phyloP scores from a whole-genome alignment of 2,797 vertebrate species.

The Anguilla obscura region DNA sequence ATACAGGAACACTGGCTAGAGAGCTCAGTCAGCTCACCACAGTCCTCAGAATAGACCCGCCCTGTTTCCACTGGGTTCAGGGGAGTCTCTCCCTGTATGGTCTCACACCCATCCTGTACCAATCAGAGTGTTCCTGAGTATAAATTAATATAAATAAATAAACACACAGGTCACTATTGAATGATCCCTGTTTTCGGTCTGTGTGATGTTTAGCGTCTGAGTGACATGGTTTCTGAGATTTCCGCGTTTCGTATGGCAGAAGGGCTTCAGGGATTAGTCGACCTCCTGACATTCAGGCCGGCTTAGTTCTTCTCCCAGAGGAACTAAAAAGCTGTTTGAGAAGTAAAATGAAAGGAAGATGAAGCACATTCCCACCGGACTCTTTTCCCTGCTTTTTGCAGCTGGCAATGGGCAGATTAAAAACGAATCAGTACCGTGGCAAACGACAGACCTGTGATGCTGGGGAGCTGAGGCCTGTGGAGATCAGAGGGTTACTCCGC shows the following conservation, averaged over 20 bases:
- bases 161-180: background rate
- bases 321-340: background rate
- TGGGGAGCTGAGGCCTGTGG: too few relatives aligned
- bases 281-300: background rate
- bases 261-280: background rate
- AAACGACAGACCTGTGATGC: slow-evolving; percentile 43
- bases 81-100: background rate
- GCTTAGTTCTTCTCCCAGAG: background rate
- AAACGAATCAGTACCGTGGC: slow-evolving; percentile 62
- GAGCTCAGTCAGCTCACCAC: background rate
- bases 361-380: slow-evolving; percentile 37
- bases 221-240: background rate
- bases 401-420: slow-evolving; percentile 58
- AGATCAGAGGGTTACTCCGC: too few relatives aligned
- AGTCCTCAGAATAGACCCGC: background rate
- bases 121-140: background rate
- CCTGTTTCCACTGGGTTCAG: background rate
- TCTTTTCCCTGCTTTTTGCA: slow-evolving; percentile 41
- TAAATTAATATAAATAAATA: too few relatives aligned
- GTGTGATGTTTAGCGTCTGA: background rate
- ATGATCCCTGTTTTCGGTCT: background rate
- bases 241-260: background rate
- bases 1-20: background rate
- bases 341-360: background rate
- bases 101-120: background rate